Base-by-base conservation (phyloP, 1,140 invertebrate genomes). In the Zaprionus taronus region DNA sequence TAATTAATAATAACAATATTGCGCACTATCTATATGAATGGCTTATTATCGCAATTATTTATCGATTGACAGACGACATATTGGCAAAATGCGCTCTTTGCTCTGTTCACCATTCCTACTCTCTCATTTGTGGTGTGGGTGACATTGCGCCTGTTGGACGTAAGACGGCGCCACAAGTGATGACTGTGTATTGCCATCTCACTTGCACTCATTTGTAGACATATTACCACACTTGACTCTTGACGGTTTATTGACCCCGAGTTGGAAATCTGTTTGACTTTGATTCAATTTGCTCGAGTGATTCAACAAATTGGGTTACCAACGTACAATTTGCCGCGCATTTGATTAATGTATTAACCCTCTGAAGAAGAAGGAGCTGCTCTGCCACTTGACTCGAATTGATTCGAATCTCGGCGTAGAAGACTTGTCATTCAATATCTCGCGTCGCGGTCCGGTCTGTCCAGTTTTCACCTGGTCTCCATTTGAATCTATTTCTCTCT, bases 301-400 rank as follows among this genome's bases (percentile, higher is more conserved):
- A 53, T 70, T 69, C 65, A 80, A 83, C 83, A 70, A 86, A 85
- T 87, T 86, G 66, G 64, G 75, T 66, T 77, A 83, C 63, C 65
- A 77, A 70, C 31, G 31, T 11, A 34, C 80, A 86, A 72, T 80
- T 83, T 83, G 53, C 60, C 66, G 80, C 70, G 72, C 61, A 80
- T 76, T 89, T 89, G 84, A 83, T 89, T 89, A 86, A 86, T 87
- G 80, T 71, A 70, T 81, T 78, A 75, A 72, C 61, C 53, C 38
- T 49, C 60, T 38, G 38, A 47, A 15, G 38, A 36, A 38, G 31
- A 64, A 65, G 51, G 34, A 56, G 49, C 49, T 53, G 53, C 51
- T 65, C 62, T 36, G 34, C 56, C 66, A 69, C 41, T 63, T 24
- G 47, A 51, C 47, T 51, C n/a, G 41, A 47, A 47, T 51, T 61